phyloP scores from a whole-genome alignment of 2,888 invertebrate species.

The Leptinotarsa haldemani region DNA sequence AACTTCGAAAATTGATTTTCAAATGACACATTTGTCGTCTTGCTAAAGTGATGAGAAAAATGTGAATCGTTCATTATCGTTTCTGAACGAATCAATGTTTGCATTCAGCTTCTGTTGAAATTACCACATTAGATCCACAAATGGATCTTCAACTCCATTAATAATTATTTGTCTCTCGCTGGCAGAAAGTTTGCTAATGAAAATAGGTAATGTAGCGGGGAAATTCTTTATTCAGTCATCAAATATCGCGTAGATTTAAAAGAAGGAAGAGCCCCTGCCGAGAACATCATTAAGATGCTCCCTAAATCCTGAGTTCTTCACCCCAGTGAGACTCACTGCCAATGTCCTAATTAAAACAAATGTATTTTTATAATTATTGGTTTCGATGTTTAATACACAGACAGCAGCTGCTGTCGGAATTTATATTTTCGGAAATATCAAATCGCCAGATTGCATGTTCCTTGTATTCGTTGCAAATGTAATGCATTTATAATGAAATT shows the following conservation, averaged over 20 bases:
- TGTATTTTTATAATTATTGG: conserved; percentile 52
- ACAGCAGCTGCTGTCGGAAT: conserved; percentile 49
- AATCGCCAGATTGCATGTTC: conserved; percentile 63
- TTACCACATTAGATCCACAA: background rate
- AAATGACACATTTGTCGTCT: too few relatives aligned
- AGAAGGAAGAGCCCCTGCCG: conserved; percentile 55
- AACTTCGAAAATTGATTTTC: too few relatives aligned
- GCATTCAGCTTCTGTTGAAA: background rate
- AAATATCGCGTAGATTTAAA: conserved; percentile 54
- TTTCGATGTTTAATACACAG: conserved; percentile 35
- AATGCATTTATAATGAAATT: conserved; percentile 65
- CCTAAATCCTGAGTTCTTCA: conserved; percentile 47
- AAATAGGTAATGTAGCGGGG: conserved; percentile 37
- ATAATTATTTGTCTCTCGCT: conserved; percentile 32
- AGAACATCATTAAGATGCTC: conserved; percentile 45
- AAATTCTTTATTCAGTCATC: conserved; percentile 31
- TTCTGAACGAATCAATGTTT: too few relatives aligned
- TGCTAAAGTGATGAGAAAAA: too few relatives aligned
- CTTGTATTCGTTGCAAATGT: conserved; percentile 53
- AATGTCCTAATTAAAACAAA: conserved; percentile 64
- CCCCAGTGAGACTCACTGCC: conserved; percentile 57
- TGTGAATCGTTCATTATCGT: too few relatives aligned
- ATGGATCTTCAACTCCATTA: conserved; percentile 27
- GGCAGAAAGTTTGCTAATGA: conserved; percentile 37
- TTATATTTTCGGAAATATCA: conserved; percentile 58